phyloP scores from a whole-genome alignment of 2,113 vertebrate species.

The Hypanus sabinus region DNA sequence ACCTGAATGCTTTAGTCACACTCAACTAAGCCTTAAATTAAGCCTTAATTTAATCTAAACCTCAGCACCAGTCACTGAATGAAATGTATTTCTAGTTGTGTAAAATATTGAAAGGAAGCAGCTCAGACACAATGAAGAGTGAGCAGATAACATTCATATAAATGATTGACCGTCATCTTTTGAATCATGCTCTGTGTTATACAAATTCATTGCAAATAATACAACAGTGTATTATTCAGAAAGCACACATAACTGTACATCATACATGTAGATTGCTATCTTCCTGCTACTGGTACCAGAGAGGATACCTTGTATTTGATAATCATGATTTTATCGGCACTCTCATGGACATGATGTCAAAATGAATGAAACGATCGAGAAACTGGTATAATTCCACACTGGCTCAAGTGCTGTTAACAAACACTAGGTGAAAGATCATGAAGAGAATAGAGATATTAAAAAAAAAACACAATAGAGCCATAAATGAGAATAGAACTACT shows the following conservation, averaged over 20 bases:
- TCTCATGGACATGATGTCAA: neutral
- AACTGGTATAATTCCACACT: neutral
- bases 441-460: neutral
- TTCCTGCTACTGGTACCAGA: neutral
- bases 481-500: conserved; percentile 25
- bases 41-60: too few relatives aligned
- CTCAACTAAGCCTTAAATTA: neutral
- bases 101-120: neutral
- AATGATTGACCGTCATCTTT: neutral
- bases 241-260: neutral
- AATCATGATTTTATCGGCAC: neutral
- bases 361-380: neutral
- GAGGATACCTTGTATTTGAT: neutral
- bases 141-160: neutral
- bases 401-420: neutral
- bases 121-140: neutral
- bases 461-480: neutral
- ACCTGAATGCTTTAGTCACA: conserved; percentile 11
- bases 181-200: neutral
- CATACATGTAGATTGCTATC: neutral
- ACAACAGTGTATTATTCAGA: neutral
- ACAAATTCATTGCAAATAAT: neutral
- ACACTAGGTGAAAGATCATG: neutral
- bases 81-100: neutral
- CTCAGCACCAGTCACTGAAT: neutral